These are phyloP conservation scores for Xiphophorus hellerii DNA, from an alignment of 2,113 vertebrate genomes.

Conservation along the genomic window DNA sequence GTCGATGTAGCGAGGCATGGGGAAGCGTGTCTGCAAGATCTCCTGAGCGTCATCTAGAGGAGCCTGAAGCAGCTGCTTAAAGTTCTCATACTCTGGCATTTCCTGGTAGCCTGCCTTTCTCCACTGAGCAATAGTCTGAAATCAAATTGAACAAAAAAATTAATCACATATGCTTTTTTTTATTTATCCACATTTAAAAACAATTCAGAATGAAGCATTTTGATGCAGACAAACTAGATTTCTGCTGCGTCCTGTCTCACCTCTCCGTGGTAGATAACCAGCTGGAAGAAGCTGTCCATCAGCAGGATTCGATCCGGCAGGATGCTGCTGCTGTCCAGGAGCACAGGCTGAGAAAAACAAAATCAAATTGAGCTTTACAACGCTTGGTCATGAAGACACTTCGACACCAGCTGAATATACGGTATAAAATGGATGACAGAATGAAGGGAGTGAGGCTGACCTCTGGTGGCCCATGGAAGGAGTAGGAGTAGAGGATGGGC, in stretches of 20 bases:
- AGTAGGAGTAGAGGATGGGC: constrained; percentile 97
- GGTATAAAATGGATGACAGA: neutral
- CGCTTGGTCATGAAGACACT: neutral
- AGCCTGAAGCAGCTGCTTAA: constrained; percentile 94
- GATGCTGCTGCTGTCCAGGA: constrained; percentile 98
- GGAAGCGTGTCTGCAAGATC: constrained; percentile 93
- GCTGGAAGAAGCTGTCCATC: constrained; percentile 99
- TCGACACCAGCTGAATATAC: neutral
- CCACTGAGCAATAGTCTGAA: constrained; percentile 96
- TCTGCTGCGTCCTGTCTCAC: constrained; percentile 67
- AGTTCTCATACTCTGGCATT: constrained; percentile 96
- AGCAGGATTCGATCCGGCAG: constrained; percentile 93
- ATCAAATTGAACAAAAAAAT: neutral
- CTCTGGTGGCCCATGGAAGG: constrained; percentile 95
- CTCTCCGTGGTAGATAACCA: constrained; percentile 97
- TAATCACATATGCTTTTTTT: too few relatives aligned
- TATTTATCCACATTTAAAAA: too few relatives aligned
- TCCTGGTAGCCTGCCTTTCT: constrained; percentile 96
- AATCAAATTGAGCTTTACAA: constrained; percentile 2
- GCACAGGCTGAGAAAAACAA: constrained; percentile 85
- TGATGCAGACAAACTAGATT: neutral
- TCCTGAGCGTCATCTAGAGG: constrained; percentile 95
- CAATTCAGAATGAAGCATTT: neutral
- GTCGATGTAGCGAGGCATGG: constrained; percentile 95
- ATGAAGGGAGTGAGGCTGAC: constrained; percentile 75